Conservation (phyloP, 2,113 vertebrate genomes). For the Rattus rattus region DNA sequence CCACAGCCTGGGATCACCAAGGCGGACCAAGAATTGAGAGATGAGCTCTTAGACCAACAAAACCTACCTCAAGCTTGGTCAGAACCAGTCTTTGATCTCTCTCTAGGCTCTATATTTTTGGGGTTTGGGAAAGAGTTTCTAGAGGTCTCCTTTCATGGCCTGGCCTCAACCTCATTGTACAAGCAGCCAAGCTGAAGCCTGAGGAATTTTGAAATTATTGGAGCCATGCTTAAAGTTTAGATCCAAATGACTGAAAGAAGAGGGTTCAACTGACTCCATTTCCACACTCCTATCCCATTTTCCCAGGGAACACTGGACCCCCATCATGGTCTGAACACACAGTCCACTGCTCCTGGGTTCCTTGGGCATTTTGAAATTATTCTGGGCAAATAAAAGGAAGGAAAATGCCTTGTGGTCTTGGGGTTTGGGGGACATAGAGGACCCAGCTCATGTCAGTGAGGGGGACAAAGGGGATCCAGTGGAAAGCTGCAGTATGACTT, state of each 20-base stretch:
- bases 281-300: rapidly evolving
- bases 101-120: too few relatives aligned
- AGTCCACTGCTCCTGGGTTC: neutral
- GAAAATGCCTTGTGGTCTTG: neutral
- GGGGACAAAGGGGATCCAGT: neutral
- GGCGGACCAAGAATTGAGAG: neutral
- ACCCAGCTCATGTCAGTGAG: too few relatives aligned
- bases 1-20: neutral
- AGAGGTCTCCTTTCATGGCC: neutral
- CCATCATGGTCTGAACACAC: neutral
- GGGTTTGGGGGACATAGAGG: neutral
- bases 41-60: too few relatives aligned
- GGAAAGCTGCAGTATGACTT: neutral
- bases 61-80: neutral
- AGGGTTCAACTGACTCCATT: neutral
- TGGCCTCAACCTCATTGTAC: neutral
- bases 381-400: neutral
- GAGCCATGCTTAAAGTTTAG: neutral
- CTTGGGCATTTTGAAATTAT: neutral
- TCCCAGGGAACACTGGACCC: neutral
- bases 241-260: neutral
- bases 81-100: neutral
- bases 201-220: neutral
- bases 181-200: neutral
- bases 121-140: neutral